A percentile compares a stretch with the other conserved stretches of the same genome.
Evolutionary conservation across 2,113 vertebrate species (phyloP).

Genomic region (Taxidea taxus): DNA sequence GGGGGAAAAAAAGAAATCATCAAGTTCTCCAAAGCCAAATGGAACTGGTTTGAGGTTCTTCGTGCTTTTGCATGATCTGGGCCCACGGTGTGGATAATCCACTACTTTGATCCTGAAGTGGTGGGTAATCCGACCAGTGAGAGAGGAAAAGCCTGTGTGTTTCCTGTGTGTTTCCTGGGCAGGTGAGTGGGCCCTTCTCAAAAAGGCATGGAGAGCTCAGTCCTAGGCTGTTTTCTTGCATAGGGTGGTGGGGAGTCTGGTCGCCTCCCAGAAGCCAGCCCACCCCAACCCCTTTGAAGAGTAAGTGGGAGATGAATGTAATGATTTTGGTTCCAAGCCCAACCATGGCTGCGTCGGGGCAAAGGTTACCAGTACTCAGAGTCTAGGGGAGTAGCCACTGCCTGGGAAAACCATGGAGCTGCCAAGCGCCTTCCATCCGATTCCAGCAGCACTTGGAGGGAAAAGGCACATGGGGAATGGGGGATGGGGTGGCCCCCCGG

Average conservation of each 20-base stretch:
- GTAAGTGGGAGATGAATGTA: neutral
- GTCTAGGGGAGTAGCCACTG: neutral
- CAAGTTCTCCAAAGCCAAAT: neutral
- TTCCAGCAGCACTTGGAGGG: neutral
- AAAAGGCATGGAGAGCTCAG: neutral
- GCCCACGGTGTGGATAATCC: neutral
- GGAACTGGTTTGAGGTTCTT: neutral
- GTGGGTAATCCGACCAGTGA: fast-evolving
- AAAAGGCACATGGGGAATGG: neutral
- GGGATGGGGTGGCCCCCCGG: neutral
- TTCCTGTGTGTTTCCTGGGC: neutral
- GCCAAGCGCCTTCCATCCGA: neutral
- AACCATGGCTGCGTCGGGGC: neutral
- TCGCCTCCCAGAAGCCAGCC: slow-evolving; percentile 14
- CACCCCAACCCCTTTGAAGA: neutral
- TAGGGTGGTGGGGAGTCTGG: neutral
- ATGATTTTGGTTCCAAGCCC: slow-evolving; percentile 5
- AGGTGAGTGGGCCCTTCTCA: neutral
- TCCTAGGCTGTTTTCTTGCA: neutral
- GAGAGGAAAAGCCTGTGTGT: too few species aligned
- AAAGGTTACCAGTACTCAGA: neutral
- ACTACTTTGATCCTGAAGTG: neutral
- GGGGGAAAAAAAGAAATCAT: neutral
- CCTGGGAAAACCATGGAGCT: slow-evolving; percentile 26
- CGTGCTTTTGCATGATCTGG: neutral